Base-by-base conservation (phyloP, 2,797 vertebrate genomes). In the Sebastiscus albofasciatus region DNA sequence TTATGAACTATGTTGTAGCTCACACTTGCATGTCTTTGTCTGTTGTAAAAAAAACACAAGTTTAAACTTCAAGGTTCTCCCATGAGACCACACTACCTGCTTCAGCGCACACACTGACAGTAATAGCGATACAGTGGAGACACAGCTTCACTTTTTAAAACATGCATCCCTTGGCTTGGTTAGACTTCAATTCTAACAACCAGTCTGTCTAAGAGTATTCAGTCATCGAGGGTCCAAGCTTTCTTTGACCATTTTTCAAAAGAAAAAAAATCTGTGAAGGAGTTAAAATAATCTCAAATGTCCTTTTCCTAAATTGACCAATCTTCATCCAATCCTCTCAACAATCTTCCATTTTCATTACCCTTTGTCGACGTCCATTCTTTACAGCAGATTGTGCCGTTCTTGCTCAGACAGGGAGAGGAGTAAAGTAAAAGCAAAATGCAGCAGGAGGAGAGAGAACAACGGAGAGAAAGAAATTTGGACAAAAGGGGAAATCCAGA, bases 401-500 rank as follows among this genome's bases (percentile, higher is more conserved):
- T 70, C 61, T 70, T 24, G 42, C 58, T 69, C 72, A 84, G 78
- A 76, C 56, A 76, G 64, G 52, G 55, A 70, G 67, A 36, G 52
- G 16, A 67, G 72, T 77, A 49, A 74, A 65, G 65, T 56, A 60
- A 64, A 72, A 76, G 80, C 79, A 85, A 83, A 90, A 84, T 52
- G 58, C 75, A 82, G 86, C 76, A 77, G 34, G 20, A 55, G 62
- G 72, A n/a, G 71, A 55, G 56, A 33, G 29, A 74, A 18, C 2
- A 6, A 46, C 8, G 14, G 46, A 55, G 75, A 58, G 52, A 60
- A 22, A 67, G 31, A 33, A 4, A 68, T 71, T 77, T 75, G 54
- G 75, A 85, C 62, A 88, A 90, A 85, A 77, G 39, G 20, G 27
- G 60, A 18, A 69, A 89, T 49, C 77, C 87, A 91, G 87, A 90